Evolutionary conservation across 1,140 invertebrate species (phyloP).

Genomic region (Orius laevigatus): DNA sequence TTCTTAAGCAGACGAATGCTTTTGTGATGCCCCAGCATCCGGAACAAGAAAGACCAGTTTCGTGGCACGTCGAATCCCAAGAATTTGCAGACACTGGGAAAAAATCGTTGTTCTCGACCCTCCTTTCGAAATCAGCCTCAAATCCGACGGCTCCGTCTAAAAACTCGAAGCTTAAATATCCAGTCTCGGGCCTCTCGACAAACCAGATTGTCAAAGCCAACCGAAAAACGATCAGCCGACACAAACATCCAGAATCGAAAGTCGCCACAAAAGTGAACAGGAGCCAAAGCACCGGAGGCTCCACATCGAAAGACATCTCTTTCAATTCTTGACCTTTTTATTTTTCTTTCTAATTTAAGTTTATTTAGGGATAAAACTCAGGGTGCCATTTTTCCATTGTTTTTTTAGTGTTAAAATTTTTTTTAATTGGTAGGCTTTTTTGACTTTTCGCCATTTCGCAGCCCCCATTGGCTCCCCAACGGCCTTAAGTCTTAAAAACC

Average conservation of each 20-base stretch:
- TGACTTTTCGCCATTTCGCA: not conserved
- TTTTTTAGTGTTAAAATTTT: not conserved
- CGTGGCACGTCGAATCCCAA: constrained; percentile 21
- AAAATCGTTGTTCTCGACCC: constrained; percentile 17
- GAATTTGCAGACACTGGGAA: constrained; percentile 9
- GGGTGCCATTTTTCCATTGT: constrained; percentile 10
- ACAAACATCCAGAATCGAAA: constrained; percentile 41
- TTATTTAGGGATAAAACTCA: constrained; percentile 7
- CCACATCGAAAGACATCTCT: constrained; percentile 11
- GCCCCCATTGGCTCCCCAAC: not conserved
- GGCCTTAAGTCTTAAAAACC: constrained; percentile 7
- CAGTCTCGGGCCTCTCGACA: constrained; percentile 41
- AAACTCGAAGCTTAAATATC: constrained; percentile 31
- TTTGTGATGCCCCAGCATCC: constrained; percentile 58
- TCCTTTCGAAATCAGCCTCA: constrained; percentile 16
- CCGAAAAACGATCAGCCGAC: constrained; percentile 35
- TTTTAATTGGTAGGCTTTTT: constrained; percentile 11
- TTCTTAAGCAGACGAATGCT: constrained; percentile 70
- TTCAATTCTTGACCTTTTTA: not conserved
- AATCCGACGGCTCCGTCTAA: constrained; percentile 11
- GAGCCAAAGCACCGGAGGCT: constrained; percentile 11
- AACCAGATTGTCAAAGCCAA: constrained; percentile 37
- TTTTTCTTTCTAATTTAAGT: not conserved
- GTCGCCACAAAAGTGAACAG: constrained; percentile 10
- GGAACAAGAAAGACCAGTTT: constrained; percentile 29